Evolutionary conservation across 2,797 vertebrate species (phyloP), one percentile per base, ranked within the genome.

Genomic region (Brachyrhaphis roseni): DNA sequence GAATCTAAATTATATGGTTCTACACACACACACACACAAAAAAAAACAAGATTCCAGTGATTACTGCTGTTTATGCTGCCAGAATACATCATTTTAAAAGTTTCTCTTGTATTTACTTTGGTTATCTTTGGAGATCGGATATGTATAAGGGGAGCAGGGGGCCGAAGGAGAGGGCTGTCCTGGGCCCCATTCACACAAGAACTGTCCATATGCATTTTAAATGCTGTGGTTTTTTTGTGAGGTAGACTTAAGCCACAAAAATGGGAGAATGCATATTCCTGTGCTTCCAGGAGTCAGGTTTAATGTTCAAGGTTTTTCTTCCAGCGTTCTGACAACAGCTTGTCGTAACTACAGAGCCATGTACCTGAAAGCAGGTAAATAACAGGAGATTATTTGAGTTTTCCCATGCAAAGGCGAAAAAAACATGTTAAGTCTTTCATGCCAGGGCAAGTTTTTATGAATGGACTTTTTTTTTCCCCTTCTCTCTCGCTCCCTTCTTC

Each of bases 371-470:
- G 51, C 82, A 85, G 78, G 88, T 91, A 89, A 94, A 94, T 91
- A 93, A 89, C 77, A 46, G 57, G 55, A 83, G 49, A 76, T 76
- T 86, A 78, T 91, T 81, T 87, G 86, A 89, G 77, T 87, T 92
- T 91, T 89, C 93, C 88, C 82, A 85, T 85, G 83, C 88, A 90
- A 78, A 81, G 86, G 76, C 78, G 85, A 80, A 92, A 95, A 51
- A 91, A 95, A 95, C 94, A 95, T 90, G 93, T 93, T 92, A 78
- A 76, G 90, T 81, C 86, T 86, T 93, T 95, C 94, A 88, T 94
- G 95, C 93, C 90, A 92, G 91, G 93, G 90, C 94, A 96, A 89
- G 94, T 95, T 97, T 96, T 97, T 96, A 96, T 96, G 96, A 97
- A 96, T 96, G 96, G 93, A 93, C 88, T 84, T 86, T 75, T 72